Conservation (phyloP, 1,140 invertebrate species). For the Steinernema khuongi region DNA sequence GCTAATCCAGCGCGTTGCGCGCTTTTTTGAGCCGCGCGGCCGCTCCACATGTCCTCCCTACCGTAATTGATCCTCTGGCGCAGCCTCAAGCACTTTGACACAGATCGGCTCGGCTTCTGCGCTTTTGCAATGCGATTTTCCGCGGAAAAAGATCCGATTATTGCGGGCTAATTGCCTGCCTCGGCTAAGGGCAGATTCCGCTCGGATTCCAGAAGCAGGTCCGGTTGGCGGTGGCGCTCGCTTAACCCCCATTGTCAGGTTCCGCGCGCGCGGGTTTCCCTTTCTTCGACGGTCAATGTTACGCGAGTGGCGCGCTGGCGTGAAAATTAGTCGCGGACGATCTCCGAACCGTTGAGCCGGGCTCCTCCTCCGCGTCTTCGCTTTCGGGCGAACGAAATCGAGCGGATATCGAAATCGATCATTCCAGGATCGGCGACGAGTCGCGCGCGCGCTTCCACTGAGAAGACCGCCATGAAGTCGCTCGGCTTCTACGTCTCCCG, state of each 20-base stretch:
- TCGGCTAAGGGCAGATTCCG: no score
- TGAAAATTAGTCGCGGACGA: neutral
- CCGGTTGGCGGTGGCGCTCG: no score
- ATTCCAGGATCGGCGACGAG: constrained; percentile 12
- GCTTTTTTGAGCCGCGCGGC: neutral
- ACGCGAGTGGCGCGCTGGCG: neutral
- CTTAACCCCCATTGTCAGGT: neutral
- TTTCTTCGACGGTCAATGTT: neutral
- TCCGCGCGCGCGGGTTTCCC: neutral
- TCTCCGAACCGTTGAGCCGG: constrained; percentile 9
- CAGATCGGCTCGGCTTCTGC: neutral
- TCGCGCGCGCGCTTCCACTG: neutral
- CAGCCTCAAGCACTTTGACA: neutral
- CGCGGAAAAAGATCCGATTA: constrained; percentile 7
- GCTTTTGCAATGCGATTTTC: neutral
- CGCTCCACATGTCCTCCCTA: neutral
- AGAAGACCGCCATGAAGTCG: neutral
- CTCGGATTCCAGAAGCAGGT: no score
- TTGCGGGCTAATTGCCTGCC: neutral
- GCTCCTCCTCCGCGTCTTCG: neutral
- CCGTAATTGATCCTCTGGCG: constrained; percentile 2
- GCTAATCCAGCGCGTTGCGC: neutral
- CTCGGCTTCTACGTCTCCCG: no score
- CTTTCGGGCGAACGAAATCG: constrained; percentile 5
- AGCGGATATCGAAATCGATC: constrained; percentile 16